A percentile compares a stretch with the other conserved stretches of the same genome.
Evolutionary conservation across 2,113 vertebrate species (phyloP).

Genomic region (Phoxinus phoxinus): DNA sequence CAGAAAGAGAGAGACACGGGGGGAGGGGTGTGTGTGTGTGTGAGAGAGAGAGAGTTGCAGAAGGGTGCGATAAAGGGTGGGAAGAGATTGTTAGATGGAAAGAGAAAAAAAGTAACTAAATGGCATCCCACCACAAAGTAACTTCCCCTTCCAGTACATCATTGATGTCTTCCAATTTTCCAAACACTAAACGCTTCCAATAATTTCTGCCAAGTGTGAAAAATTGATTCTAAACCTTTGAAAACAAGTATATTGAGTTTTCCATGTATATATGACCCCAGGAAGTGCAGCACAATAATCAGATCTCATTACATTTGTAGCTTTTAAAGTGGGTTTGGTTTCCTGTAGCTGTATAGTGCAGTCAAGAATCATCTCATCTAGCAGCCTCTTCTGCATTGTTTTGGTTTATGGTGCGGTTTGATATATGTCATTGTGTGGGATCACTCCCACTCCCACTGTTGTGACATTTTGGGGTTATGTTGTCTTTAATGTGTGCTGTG

Average conservation of each 20-base stretch:
- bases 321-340: constrained; percentile 33
- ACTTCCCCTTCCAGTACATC: constrained; percentile 34
- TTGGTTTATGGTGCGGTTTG: not conserved
- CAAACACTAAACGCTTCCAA: constrained; percentile 9
- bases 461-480: constrained; percentile 42
- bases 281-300: constrained; percentile 23
- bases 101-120: constrained; percentile 32
- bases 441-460: constrained; percentile 4
- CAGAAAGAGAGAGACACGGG: constrained; percentile 45
- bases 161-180: constrained; percentile 16
- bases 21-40: constrained; percentile 49
- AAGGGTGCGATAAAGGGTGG: constrained; percentile 64
- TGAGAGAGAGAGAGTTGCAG: constrained; percentile 64
- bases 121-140: constrained; percentile 30
- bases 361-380: constrained; percentile 9
- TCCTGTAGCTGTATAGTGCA: constrained; percentile 1
- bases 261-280: constrained; percentile 21
- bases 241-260: constrained; percentile 29
- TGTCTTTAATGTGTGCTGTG: not conserved
- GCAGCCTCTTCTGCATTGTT: constrained; percentile 11
- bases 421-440: constrained; percentile 14
- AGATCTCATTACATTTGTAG: constrained; percentile 34
- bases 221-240: constrained; percentile 25
- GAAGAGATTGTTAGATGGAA: constrained; percentile 39
- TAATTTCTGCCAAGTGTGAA: constrained; percentile 4